A percentile compares a stretch with the other conserved stretches of the same genome.
These are phyloP conservation scores for Podarcis lilfordi DNA, from an alignment of 2,797 vertebrate species.

Conservation along the genomic window DNA sequence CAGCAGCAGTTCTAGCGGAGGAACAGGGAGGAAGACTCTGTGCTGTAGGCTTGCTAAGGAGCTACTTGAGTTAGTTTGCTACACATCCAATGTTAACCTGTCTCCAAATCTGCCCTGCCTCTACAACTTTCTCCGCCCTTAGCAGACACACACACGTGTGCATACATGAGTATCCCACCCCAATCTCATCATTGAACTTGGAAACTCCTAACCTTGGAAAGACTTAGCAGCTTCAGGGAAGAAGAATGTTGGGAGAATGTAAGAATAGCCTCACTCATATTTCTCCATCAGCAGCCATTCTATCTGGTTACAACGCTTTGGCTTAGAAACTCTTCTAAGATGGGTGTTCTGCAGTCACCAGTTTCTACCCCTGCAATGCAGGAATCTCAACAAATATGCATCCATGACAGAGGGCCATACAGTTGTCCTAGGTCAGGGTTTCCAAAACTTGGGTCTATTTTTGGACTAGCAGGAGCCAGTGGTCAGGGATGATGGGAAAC, in stretches of 20 bases:
- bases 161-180: too few relatives aligned
- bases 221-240: background rate
- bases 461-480: too few relatives aligned
- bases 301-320: background rate
- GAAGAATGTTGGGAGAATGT: background rate
- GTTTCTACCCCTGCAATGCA: too few relatives aligned
- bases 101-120: constrained; percentile 31
- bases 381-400: too few relatives aligned
- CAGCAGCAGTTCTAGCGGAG: constrained; percentile 11
- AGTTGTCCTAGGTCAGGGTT: too few relatives aligned
- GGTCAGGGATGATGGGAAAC: too few relatives aligned
- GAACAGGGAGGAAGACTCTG: background rate
- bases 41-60: constrained; percentile 6
- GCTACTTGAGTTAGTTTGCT: constrained; percentile 14
- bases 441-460: too few relatives aligned
- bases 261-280: background rate
- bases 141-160: background rate
- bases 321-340: too few relatives aligned
- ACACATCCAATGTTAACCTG: accelerated
- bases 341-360: too few relatives aligned
- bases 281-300: background rate
- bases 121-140: background rate
- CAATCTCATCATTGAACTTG: background rate
- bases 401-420: too few relatives aligned
- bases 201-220: background rate